Percentiles rank a stretch among this genome's conserved stretches.
Conservation (phyloP, 2,797 vertebrate genomes). For the Macroramphosus scolopax region DNA sequence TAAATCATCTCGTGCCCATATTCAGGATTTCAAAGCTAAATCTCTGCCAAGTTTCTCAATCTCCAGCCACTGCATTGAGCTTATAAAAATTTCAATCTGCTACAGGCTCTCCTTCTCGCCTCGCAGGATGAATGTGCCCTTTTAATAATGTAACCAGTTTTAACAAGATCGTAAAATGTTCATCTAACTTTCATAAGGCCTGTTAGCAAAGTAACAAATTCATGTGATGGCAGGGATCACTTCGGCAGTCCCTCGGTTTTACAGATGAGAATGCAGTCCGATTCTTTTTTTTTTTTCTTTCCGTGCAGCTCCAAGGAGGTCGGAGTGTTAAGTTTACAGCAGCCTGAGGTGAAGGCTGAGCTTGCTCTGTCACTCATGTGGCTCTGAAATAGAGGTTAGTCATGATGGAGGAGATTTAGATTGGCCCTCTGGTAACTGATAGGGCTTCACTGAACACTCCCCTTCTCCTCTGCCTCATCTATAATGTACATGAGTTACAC, state of each 20-base stretch:
- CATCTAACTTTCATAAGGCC: slow-evolving; percentile 80
- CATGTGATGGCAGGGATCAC: slow-evolving; percentile 44
- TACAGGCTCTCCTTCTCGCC: slow-evolving; percentile 54
- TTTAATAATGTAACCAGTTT: slow-evolving; percentile 84
- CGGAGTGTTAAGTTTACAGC: slow-evolving; percentile 34
- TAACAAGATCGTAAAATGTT: slow-evolving; percentile 81
- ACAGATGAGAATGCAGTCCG: slow-evolving; percentile 20
- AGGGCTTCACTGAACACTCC: slow-evolving; percentile 55
- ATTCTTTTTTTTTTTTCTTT: background rate
- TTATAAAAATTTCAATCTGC: slow-evolving; percentile 76
- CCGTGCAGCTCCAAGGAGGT: slow-evolving; percentile 1
- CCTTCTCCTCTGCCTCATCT: slow-evolving; percentile 67
- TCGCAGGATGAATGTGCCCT: slow-evolving; percentile 73
- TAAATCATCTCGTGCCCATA: slow-evolving; percentile 52
- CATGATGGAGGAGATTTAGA: slow-evolving; percentile 54
- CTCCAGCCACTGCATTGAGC: slow-evolving; percentile 52
- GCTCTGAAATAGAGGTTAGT: slow-evolving; percentile 45
- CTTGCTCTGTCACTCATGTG: slow-evolving; percentile 30
- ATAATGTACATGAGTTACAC: slow-evolving; percentile 63
- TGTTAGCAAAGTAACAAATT: slow-evolving; percentile 75
- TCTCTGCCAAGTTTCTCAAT: slow-evolving; percentile 70
- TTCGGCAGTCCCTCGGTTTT: slow-evolving; percentile 40
- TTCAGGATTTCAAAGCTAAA: slow-evolving; percentile 62
- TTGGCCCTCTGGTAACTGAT: slow-evolving; percentile 68
- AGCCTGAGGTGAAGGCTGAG: slow-evolving; percentile 26